A percentile compares a stretch with the other conserved stretches of the same genome.
phyloP scores from a whole-genome alignment of 2,797 vertebrate genomes.

The Gymnothorax reevesii region DNA sequence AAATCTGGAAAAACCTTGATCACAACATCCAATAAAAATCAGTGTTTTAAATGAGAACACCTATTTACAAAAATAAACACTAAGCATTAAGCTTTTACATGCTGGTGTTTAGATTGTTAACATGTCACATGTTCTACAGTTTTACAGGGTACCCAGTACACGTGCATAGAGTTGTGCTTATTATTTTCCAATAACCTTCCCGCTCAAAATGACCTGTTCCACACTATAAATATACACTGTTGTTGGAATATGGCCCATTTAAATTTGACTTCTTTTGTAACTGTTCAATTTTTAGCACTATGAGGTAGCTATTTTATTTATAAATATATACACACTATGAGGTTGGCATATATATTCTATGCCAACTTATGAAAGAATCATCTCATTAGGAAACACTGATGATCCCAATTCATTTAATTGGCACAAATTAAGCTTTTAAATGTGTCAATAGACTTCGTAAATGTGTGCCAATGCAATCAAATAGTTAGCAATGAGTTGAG shows the following conservation, averaged over 20 bases:
- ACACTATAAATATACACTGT: neutral
- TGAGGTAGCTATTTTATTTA: neutral
- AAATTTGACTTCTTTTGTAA: constrained; percentile 1
- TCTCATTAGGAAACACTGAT: neutral
- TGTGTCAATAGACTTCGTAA: neutral
- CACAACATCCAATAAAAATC: too few species aligned
- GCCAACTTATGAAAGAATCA: neutral
- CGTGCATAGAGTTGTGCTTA: neutral
- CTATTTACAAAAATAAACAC: too few species aligned
- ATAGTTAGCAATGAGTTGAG: neutral
- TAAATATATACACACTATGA: too few species aligned
- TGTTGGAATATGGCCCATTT: neutral
- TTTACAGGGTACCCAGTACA: too few species aligned
- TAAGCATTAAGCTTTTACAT: too few species aligned
- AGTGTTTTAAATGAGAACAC: too few species aligned
- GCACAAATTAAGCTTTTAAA: constrained; percentile 2
- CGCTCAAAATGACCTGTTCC: neutral
- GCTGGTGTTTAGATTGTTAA: too few species aligned
- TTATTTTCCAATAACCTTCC: too few species aligned
- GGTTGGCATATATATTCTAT: neutral
- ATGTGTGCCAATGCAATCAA: neutral
- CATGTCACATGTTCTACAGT: too few species aligned
- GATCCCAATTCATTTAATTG: neutral
- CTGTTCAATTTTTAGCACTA: neutral
- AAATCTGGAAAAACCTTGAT: too few species aligned